These are phyloP conservation scores for Cyphomyrus discorhynchus DNA, from an alignment of 2,113 vertebrate genomes.

Conservation along the genomic window DNA sequence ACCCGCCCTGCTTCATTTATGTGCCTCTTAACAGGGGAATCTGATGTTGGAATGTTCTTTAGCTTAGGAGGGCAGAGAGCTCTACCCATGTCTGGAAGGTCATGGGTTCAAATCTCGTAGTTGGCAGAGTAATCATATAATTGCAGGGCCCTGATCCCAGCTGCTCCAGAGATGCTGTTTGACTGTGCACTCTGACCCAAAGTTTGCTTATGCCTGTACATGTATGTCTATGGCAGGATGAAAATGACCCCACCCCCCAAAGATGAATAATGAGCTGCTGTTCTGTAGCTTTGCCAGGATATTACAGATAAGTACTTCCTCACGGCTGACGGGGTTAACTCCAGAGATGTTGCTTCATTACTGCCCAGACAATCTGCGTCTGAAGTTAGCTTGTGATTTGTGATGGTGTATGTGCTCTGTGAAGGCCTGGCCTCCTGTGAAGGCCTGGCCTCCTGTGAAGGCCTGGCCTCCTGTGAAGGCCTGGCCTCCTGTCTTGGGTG, in stretches of 20 bases:
- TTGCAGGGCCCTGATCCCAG: not conserved
- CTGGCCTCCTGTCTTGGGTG: not conserved
- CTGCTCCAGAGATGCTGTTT: not conserved
- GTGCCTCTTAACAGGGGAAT: not conserved
- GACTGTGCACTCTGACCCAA: not conserved
- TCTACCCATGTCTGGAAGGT: not conserved
- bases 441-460: not conserved
- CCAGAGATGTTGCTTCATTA: not conserved
- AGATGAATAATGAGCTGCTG: not conserved
- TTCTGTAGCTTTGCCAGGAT: not conserved
- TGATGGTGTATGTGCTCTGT: not conserved
- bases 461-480: not conserved
- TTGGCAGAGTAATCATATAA: not conserved
- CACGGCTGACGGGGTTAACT: not conserved
- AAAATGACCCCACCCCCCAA: not conserved
- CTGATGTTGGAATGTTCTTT: not conserved
- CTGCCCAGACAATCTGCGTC: not conserved
- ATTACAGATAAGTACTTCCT: not conserved
- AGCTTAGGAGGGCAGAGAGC: not conserved
- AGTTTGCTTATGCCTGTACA: not conserved
- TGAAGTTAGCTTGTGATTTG: not conserved
- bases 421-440: not conserved
- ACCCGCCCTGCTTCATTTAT: not conserved
- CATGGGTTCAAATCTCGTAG: not conserved
- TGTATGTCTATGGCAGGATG: not conserved